These are phyloP conservation scores for Rana temporaria DNA, from an alignment of 2,113 vertebrate genomes.

Conservation along the genomic window DNA sequence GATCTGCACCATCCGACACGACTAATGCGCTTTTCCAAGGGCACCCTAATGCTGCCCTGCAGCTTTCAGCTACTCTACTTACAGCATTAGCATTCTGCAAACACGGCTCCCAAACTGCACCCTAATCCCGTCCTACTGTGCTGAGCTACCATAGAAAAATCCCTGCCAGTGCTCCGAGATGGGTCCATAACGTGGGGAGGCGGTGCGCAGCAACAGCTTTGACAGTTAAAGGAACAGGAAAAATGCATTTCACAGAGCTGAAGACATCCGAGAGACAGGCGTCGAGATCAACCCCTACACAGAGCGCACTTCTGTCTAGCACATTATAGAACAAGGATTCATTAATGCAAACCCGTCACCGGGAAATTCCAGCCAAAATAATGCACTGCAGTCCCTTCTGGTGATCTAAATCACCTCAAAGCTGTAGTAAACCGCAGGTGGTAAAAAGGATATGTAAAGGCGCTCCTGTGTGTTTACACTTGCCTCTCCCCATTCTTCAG, in stretches of 20 bases:
- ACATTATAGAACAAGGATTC: too few species aligned
- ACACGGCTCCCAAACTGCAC: conserved; percentile 5
- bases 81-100: conserved; percentile 46
- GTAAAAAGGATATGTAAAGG: too few species aligned
- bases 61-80: conserved; percentile 28
- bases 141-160: background rate
- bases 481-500: too few species aligned
- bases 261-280: background rate
- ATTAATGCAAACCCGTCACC: too few species aligned
- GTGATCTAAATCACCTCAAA: too few species aligned
- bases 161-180: conserved; percentile 2
- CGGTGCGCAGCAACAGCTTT: background rate
- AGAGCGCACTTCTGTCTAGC: background rate
- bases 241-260: background rate
- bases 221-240: background rate
- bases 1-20: conserved; percentile 8
- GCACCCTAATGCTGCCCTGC: conserved; percentile 34
- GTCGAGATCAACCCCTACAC: background rate
- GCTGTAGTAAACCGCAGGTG: too few species aligned
- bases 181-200: background rate
- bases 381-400: too few species aligned
- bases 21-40: conserved; percentile 21
- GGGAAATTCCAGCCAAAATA: too few species aligned
- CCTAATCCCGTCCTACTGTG: conserved; percentile 38
- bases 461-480: too few species aligned